Percentiles rank a stretch among this genome's conserved stretches.
These are phyloP conservation scores for Gisinianus flammeolus DNA, from an alignment of 2,888 invertebrate genomes.

Conservation along the genomic window DNA sequence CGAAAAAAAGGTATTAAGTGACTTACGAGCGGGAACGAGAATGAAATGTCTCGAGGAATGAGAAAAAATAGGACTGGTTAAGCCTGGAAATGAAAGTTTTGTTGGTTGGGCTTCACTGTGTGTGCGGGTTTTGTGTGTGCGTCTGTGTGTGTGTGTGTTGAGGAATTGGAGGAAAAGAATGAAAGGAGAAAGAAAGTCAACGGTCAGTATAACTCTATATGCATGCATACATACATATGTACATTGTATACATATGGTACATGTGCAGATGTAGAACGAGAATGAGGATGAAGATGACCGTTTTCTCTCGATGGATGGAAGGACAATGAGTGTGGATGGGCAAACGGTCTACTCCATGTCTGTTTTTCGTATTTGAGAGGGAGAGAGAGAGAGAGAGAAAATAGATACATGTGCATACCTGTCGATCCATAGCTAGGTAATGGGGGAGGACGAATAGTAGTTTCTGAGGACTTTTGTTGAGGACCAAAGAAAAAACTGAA, in stretches of 20 bases:
- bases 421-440: slow-evolving; percentile 1
- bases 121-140: neutral
- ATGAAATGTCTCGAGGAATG: neutral
- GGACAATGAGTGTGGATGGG: slow-evolving; percentile 2
- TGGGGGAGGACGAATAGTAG: slow-evolving; percentile 5
- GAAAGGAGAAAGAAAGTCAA: too few species aligned
- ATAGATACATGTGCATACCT: slow-evolving; percentile 4
- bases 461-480: neutral
- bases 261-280: too few species aligned
- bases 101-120: neutral
- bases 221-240: too few species aligned
- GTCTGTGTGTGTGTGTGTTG: too few species aligned
- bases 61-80: neutral
- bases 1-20: slow-evolving; percentile 7
- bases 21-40: neutral
- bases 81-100: neutral
- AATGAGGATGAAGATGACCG: too few species aligned
- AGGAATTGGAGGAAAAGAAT: too few species aligned
- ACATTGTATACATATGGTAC: too few species aligned
- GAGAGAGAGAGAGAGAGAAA: neutral
- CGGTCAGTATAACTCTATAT: too few species aligned
- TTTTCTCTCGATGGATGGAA: neutral
- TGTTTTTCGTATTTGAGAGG: neutral
- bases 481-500: neutral
- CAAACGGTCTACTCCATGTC: neutral